Percentiles rank a stretch among this genome's conserved stretches.
phyloP scores from a whole-genome alignment of 2,888 invertebrate species.

The Argyresthia goedartella region DNA sequence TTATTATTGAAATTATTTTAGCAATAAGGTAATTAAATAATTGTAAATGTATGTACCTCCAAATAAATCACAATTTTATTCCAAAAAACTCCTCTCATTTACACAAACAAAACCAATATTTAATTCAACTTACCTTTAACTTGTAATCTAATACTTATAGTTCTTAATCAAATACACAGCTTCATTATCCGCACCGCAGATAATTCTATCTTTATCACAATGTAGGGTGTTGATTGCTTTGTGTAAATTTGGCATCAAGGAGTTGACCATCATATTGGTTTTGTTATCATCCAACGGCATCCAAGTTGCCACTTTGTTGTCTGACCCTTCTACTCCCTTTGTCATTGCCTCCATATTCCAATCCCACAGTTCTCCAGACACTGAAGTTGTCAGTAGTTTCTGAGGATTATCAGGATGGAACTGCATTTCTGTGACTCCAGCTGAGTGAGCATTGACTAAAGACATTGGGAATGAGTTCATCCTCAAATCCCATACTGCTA shows the following conservation, averaged over 20 bases:
- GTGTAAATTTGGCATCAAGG: constrained; percentile 80
- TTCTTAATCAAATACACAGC: constrained; percentile 86
- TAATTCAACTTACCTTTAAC: constrained; percentile 6
- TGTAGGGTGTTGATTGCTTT: constrained; percentile 88
- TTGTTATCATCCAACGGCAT: constrained; percentile 76
- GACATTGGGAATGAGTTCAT: constrained; percentile 87
- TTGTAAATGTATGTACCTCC: constrained; percentile 47
- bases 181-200: constrained; percentile 91
- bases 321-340: constrained; percentile 40
- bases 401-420: constrained; percentile 90
- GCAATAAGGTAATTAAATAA: constrained; percentile 26
- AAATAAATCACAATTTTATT: constrained; percentile 20
- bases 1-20: constrained; percentile 32
- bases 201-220: constrained; percentile 78
- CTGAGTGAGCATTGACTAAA: constrained; percentile 81
- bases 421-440: constrained; percentile 83
- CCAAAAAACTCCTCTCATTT: background rate
- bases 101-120: background rate
- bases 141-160: constrained; percentile 50
- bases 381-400: constrained; percentile 85
- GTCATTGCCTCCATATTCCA: constrained; percentile 80
- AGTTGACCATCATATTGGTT: constrained; percentile 76
- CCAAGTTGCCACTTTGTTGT: constrained; percentile 71
- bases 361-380: constrained; percentile 89
- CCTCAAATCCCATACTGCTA: constrained; percentile 92